phyloP scores from a whole-genome alignment of 2,113 vertebrate species.

The Tychaedon coryphoeus region DNA sequence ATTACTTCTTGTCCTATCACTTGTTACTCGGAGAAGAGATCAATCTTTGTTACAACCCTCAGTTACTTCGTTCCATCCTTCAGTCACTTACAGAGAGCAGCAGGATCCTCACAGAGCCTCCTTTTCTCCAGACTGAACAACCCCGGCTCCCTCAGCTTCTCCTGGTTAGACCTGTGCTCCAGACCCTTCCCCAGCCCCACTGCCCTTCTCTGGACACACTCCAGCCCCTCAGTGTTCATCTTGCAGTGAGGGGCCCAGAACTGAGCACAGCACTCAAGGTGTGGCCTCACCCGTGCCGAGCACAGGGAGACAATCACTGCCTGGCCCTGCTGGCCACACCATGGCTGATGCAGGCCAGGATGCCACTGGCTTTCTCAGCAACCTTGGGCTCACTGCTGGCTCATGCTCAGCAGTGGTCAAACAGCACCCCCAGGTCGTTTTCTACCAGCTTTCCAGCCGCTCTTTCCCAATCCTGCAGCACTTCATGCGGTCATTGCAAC shows the following conservation, averaged over 20 bases:
- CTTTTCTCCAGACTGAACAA: neutral
- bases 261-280: neutral
- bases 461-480: neutral
- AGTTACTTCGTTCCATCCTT: too few species aligned
- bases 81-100: rapidly evolving
- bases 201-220: rapidly evolving
- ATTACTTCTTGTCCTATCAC: neutral
- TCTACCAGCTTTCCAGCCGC: neutral
- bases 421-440: neutral
- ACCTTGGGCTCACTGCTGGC: neutral
- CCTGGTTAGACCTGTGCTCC: neutral
- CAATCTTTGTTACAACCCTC: too few species aligned
- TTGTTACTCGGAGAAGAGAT: neutral
- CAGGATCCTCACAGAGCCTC: too few species aligned
- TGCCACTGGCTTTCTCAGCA: neutral
- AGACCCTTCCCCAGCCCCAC: rapidly evolving
- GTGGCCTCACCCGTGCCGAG: rapidly evolving
- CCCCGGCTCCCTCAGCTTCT: neutral
- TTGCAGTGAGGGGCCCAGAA: neutral
- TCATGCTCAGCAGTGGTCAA: too few species aligned
- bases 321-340: rapidly evolving
- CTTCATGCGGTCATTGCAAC: neutral
- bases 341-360: rapidly evolving
- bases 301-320: rapidly evolving
- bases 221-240: neutral